Evolutionary conservation across 2,797 vertebrate genomes (phyloP), one percentile per base, ranked within the genome.

Genomic region (Schizothorax lantsangensis): DNA sequence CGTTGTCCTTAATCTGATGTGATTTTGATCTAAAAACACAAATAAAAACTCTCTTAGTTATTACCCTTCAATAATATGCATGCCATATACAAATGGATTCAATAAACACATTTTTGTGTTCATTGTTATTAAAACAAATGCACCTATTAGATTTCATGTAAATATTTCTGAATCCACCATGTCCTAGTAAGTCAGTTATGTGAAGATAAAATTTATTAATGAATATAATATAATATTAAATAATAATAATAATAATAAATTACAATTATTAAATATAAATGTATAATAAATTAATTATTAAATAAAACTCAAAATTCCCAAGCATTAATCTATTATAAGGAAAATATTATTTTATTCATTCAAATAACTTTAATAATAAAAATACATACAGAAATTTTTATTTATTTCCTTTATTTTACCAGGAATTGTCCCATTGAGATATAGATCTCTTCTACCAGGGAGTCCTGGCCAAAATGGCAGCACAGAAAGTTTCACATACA

Each of bases 1-100:
- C 83, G 87, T 85, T 71, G 33, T 72, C n/a, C 2, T 19, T 72
- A 36, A 72, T n/a, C 8, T 17, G 47, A 72, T 62, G 38, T 1
- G 4, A 72, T 6, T 52, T 26, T 40, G 21, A 17, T 57, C 7
- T 52, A 52, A 36, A 38, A 82, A 52, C 45, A 71, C 19, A 23
- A 64, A 62, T 17, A 80, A 21, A 79, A 47, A 12, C 36, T 17
- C 12, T 78, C 9, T 40, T 15, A n/a, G n/a, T n/a, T n/a, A 64
- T 15, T 45, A 45, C n/a, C 9, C 4, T 59, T 78, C 3, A 8
- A 40, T 79, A 62, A 43, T 62, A 79, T 43, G 2, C 7, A 40
- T 62, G 26, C 19, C 38, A 64, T 30, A 17, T 64, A 64, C 57
- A 26, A 43, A 79, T 30, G 7, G 7, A 49, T 77, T 54, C 3